These are phyloP conservation scores for Vidua chalybeata DNA, from an alignment of 2,113 vertebrate species.

Conservation along the genomic window DNA sequence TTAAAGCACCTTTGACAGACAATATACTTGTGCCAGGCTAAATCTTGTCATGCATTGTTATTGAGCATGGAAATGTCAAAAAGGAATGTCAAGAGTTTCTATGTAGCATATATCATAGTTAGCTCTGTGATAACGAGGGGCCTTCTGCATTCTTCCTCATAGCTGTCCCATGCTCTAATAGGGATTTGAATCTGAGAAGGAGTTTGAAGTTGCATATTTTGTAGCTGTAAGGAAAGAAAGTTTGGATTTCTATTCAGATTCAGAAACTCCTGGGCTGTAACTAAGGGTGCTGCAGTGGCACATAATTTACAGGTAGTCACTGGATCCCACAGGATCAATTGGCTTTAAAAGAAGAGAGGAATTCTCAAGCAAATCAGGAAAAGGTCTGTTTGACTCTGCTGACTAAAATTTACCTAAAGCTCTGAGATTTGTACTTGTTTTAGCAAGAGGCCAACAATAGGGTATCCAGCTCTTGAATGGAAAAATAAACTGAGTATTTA, in stretches of 20 bases:
- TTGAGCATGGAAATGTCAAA: conserved; percentile 50
- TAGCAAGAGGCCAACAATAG: background rate
- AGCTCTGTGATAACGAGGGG: background rate
- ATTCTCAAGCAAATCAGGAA: background rate
- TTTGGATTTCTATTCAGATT: background rate
- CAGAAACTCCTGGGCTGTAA: background rate
- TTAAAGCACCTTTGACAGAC: conserved; percentile 66
- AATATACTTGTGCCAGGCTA: conserved; percentile 62
- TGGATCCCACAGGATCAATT: background rate
- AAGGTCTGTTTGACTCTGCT: background rate
- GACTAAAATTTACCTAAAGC: background rate
- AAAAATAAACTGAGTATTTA: background rate
- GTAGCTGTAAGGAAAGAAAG: background rate
- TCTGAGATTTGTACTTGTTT: background rate
- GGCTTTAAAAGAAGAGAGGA: background rate
- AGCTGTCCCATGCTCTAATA: background rate
- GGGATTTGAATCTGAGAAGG: conserved; percentile 9
- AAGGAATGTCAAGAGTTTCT: conserved; percentile 36
- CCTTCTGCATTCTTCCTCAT: background rate
- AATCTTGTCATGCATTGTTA: conserved; percentile 58
- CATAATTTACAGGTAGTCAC: background rate
- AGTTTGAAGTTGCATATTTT: background rate
- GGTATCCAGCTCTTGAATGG: background rate
- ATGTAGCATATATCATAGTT: background rate
- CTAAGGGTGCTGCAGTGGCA: background rate